These are phyloP conservation scores for Siphamia tubifer DNA, from an alignment of 2,113 vertebrate genomes.

Conservation along the genomic window DNA sequence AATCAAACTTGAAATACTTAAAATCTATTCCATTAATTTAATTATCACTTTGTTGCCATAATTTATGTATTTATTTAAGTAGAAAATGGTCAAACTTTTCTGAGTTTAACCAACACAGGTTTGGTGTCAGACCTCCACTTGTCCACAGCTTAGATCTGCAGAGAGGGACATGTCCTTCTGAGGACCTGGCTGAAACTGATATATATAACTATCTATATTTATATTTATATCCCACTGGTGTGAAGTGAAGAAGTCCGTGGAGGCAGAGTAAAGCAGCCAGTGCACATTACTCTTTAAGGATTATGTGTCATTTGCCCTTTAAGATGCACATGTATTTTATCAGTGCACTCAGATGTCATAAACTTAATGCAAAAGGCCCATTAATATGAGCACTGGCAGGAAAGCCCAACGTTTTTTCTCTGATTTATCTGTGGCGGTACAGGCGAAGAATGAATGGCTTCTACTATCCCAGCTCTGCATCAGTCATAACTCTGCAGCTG, in stretches of 20 bases:
- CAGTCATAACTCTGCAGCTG: constrained; percentile 54
- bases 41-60: too few species aligned
- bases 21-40: too few species aligned
- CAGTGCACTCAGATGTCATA: constrained; percentile 48
- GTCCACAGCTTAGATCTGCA: neutral
- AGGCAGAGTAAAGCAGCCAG: constrained; percentile 10
- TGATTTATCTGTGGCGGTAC: constrained; percentile 49
- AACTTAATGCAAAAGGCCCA: constrained; percentile 56
- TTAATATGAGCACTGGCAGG: constrained; percentile 42
- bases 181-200: constrained; percentile 50
- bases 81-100: too few species aligned
- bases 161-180: constrained; percentile 37
- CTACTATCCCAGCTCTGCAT: constrained; percentile 29
- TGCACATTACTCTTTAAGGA: constrained; percentile 32
- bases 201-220: too few species aligned
- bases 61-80: too few species aligned
- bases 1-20: too few species aligned
- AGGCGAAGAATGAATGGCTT: constrained; percentile 21
- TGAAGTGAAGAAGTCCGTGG: neutral
- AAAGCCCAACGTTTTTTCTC: neutral
- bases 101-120: too few species aligned
- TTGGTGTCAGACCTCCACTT: too few species aligned
- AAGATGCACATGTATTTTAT: constrained; percentile 49
- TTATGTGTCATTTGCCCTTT: constrained; percentile 55
- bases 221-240: constrained; percentile 22